phyloP scores from a whole-genome alignment of 1,140 invertebrate genomes.

The Drosophila azteca region DNA sequence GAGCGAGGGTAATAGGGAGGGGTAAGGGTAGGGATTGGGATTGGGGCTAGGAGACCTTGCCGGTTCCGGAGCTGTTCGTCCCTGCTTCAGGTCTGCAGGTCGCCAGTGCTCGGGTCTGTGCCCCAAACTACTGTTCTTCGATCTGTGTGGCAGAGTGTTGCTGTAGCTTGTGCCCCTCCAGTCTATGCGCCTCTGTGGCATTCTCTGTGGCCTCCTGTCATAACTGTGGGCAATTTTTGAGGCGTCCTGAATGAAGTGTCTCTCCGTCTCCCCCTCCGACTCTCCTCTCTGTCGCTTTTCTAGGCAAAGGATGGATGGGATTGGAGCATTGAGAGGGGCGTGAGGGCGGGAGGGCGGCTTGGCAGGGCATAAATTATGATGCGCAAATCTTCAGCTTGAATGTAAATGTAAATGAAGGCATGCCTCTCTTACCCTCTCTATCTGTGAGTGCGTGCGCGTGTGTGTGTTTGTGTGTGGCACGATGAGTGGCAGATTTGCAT shows the following conservation, averaged over 20 bases:
- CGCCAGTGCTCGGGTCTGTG: no score
- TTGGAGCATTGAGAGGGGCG: conserved; percentile 26
- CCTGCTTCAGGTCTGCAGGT: no score
- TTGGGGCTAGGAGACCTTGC: no score
- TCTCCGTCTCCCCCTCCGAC: conserved; percentile 14
- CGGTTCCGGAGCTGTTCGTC: no score
- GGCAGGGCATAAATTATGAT: conserved; percentile 75
- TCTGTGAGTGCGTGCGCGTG: conserved; percentile 1
- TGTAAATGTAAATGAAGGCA: conserved; percentile 80
- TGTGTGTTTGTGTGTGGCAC: conserved; percentile 36
- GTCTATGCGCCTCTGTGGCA: no score
- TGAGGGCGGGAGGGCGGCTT: neutral
- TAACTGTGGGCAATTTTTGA: conserved; percentile 79
- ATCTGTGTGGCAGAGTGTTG: conserved; percentile 11
- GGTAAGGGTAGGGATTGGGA: neutral
- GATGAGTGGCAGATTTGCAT: conserved; percentile 81
- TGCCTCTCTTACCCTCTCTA: conserved; percentile 31
- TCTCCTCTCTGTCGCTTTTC: conserved; percentile 2
- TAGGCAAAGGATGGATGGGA: conserved; percentile 10
- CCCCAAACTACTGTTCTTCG: no score
- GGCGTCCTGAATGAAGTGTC: conserved; percentile 73
- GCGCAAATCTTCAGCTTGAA: conserved; percentile 81
- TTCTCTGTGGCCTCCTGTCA: conserved; percentile 34
- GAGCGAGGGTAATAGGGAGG: conserved; percentile 6
- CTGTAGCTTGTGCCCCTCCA: conserved; percentile 2